These are phyloP conservation scores for Cyphomyrus plagiostoma DNA, from an alignment of 2,113 vertebrate genomes.

Conservation along the genomic window DNA sequence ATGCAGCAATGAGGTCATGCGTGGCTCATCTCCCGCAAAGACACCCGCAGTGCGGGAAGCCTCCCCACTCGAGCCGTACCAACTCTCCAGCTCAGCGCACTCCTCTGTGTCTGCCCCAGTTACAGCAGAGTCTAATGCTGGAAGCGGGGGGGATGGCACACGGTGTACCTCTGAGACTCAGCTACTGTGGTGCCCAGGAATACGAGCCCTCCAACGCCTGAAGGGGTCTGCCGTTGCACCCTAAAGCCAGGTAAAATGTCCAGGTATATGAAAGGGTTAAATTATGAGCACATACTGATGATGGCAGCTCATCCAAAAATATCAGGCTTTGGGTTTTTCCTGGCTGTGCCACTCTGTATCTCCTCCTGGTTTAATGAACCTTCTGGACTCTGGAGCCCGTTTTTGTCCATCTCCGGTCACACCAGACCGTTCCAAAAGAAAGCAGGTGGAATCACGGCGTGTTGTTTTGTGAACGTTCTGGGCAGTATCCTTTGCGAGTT, in stretches of 20 bases:
- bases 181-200: background rate
- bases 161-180: background rate
- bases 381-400: background rate
- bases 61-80: background rate
- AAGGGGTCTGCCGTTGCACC: background rate
- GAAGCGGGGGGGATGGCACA: background rate
- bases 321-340: background rate
- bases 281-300: background rate
- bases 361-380: background rate
- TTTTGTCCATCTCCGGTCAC: background rate
- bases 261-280: background rate
- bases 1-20: background rate
- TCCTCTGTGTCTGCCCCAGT: background rate
- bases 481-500: background rate
- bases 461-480: background rate
- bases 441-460: background rate
- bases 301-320: background rate
- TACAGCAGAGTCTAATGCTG: background rate
- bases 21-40: background rate
- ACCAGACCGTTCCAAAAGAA: background rate
- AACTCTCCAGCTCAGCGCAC: background rate
- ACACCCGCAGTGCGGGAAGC: background rate
- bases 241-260: background rate
- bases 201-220: background rate
- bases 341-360: background rate